These are phyloP conservation scores for Carollia perspicillata DNA, from an alignment of 2,113 vertebrate genomes.

Conservation along the genomic window DNA sequence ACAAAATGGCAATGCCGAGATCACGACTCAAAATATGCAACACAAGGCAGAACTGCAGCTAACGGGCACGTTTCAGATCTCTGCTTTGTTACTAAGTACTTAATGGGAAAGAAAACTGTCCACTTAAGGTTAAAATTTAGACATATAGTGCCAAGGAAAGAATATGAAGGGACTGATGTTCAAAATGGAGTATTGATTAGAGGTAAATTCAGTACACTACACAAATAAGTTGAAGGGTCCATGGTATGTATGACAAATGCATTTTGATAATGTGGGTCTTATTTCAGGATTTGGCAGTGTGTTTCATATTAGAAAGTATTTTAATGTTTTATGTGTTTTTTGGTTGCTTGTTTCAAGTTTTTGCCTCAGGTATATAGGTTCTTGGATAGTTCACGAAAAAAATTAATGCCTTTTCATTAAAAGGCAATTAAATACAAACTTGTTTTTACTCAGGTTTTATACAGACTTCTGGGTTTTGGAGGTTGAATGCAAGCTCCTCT, in stretches of 20 bases:
- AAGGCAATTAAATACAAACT: background rate
- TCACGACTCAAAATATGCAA: background rate
- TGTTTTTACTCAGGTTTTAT: background rate
- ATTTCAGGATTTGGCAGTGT: background rate
- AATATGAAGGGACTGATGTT: background rate
- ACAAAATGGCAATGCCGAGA: background rate
- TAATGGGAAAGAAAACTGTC: background rate
- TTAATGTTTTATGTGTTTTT: background rate
- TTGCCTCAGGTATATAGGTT: background rate
- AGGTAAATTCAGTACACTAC: background rate
- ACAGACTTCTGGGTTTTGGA: background rate
- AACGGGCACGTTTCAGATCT: background rate
- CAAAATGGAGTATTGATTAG: background rate
- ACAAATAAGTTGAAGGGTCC: background rate
- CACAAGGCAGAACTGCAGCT: background rate
- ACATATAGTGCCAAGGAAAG: background rate
- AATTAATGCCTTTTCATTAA: background rate
- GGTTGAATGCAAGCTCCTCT: background rate
- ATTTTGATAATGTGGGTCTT: background rate
- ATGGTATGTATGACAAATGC: background rate
- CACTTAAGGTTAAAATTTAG: background rate
- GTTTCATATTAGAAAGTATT: slow-evolving; percentile 6
- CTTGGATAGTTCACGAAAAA: background rate
- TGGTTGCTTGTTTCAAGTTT: slow-evolving; percentile 13
- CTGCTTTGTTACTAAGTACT: background rate